Evolutionary conservation across 2,888 invertebrate genomes (phyloP).

Genomic region (Drepana falcataria): DNA sequence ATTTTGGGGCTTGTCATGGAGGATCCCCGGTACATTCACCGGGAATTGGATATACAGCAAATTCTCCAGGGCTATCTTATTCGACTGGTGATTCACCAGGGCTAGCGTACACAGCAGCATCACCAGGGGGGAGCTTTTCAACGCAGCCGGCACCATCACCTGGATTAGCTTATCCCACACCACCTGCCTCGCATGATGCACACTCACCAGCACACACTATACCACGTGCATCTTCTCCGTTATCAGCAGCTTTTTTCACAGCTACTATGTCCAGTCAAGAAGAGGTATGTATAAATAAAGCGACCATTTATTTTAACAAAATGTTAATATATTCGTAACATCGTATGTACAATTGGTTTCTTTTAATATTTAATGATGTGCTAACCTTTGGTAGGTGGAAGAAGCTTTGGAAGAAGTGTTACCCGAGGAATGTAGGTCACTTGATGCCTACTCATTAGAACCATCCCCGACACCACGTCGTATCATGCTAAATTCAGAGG

Average conservation of each 20-base stretch:
- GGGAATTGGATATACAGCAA: slow-evolving; percentile 61
- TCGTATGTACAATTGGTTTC: too few relatives aligned
- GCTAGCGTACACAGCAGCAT: slow-evolving; percentile 57
- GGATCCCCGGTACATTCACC: slow-evolving; percentile 76
- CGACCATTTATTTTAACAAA: slow-evolving; percentile 1
- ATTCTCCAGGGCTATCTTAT: slow-evolving; percentile 85
- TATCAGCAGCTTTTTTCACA: slow-evolving; percentile 90
- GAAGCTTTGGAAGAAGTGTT: slow-evolving; percentile 91
- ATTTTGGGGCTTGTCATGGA: slow-evolving; percentile 89
- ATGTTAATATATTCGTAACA: too few relatives aligned
- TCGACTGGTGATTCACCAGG: slow-evolving; percentile 81
- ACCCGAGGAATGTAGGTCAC: slow-evolving; percentile 85
- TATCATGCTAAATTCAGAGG: slow-evolving; percentile 93
- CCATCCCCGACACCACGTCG: slow-evolving; percentile 85
- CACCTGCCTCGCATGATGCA: slow-evolving; percentile 92
- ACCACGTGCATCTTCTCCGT: slow-evolving; percentile 87
- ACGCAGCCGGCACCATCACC: slow-evolving; percentile 79
- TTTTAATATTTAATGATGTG: slow-evolving; percentile 1
- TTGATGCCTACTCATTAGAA: slow-evolving; percentile 81
- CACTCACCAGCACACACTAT: slow-evolving; percentile 81
- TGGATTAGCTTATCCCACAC: slow-evolving; percentile 89
- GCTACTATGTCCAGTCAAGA: slow-evolving; percentile 91
- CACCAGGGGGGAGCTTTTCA: slow-evolving; percentile 63
- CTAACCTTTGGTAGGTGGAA: slow-evolving; percentile 77
- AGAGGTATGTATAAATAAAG: slow-evolving; percentile 64